Evolutionary conservation across 2,888 invertebrate species (phyloP), one percentile per base, ranked within the genome.

Genomic region (Antitype chi): DNA sequence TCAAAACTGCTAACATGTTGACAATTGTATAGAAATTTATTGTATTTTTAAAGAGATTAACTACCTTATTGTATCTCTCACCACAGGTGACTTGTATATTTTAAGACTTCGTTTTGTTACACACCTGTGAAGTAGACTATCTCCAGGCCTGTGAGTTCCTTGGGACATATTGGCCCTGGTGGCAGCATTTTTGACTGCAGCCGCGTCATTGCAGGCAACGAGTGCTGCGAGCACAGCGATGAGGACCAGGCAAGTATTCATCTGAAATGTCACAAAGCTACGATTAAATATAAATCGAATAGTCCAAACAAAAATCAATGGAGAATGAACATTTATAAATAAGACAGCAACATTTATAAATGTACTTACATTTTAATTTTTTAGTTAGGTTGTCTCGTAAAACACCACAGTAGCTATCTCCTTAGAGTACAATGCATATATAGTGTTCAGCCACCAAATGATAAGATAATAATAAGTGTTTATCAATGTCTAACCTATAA

Each of bases 81-180:
- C 43, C 11, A 11, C 43, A 13, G 43, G 43, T 47, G 43, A 47
- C 11, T 47, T 47, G 43, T 47, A 47, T 47, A 13, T 23, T 23
- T 23, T 6, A 53, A 8, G 1, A 32, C 7, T 13, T 38, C 9
- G 25, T 28, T 47, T 43, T 43, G 0, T 11, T 60, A 67, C 66
- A 47, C 43, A 86, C 86, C 86, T 86, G 75, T 82, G 78, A 52
- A 86, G 64, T 3, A 82, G 32, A 57, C 70, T 53, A n/a, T 83
- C 83, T 9, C 70, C 66, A 1, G 76, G 69, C 2, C 28, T n/a
- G 59, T 72, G 64, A 15, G 28, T 25, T 4, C 57, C 79, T 11
- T 76, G 77, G 15, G 49, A 15, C 78, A 78, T 71, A 49, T 80
- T 78, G 0, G 80, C 8, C 55, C 78, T 80, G 67, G 53, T 3